These are phyloP conservation scores for Clarias platycephalus DNA, from an alignment of 2,797 vertebrate genomes.

Conservation along the genomic window DNA sequence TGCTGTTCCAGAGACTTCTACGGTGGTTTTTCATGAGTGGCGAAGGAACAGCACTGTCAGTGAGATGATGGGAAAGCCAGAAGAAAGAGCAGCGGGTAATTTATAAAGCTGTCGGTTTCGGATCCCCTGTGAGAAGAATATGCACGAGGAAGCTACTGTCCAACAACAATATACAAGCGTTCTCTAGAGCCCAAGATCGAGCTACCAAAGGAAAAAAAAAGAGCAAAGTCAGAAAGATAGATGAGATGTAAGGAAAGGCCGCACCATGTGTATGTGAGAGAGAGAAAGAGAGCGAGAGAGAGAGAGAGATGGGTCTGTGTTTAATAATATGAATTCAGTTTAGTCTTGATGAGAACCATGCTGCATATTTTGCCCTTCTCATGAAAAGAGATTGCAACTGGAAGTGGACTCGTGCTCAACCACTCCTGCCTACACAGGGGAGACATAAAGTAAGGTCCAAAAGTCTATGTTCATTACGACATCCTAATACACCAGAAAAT, in stretches of 20 bases:
- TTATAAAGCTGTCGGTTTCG: conserved; percentile 47
- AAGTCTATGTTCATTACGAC: background rate
- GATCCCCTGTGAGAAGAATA: conserved; percentile 8
- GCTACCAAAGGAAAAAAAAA: conserved; percentile 11
- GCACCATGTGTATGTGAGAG: conserved; percentile 14
- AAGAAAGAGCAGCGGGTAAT: conserved; percentile 37
- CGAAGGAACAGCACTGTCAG: conserved; percentile 27
- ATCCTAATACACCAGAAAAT: background rate
- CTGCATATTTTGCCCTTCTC: conserved; percentile 20
- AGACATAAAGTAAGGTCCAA: background rate
- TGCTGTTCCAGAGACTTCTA: conserved; percentile 31
- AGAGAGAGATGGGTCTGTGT: conserved; percentile 32
- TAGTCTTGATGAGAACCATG: conserved; percentile 48
- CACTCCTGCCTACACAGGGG: background rate
- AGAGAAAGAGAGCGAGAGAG: background rate
- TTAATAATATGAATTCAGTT: conserved; percentile 39
- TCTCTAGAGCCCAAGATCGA: conserved; percentile 25
- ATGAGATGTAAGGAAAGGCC: conserved; percentile 12
- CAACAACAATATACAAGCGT: conserved; percentile 41
- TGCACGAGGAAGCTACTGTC: conserved; percentile 28
- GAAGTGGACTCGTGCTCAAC: background rate
- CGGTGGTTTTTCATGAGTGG: conserved; percentile 25
- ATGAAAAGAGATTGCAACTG: background rate
- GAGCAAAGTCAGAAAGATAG: conserved; percentile 33
- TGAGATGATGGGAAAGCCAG: conserved; percentile 37